phyloP scores from a whole-genome alignment of 2,797 vertebrate genomes.

The Silurus lanzhouensis region DNA sequence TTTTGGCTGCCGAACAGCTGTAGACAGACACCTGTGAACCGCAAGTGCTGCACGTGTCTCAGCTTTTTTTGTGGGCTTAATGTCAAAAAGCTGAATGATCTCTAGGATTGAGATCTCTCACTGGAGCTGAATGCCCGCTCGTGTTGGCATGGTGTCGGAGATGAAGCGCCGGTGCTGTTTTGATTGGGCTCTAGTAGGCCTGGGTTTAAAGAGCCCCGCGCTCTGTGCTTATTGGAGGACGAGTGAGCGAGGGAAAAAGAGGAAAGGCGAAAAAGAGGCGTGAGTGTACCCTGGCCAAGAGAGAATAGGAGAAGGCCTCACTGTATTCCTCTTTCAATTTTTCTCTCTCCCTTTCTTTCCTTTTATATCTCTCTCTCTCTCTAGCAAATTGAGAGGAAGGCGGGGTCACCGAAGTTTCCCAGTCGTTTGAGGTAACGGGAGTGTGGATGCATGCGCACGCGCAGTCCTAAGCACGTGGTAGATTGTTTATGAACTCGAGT shows the following conservation, averaged over 20 bases:
- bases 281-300: conserved; percentile 45
- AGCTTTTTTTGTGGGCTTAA: conserved; percentile 31
- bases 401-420: conserved; percentile 69
- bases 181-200: conserved; percentile 34
- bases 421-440: conserved; percentile 80
- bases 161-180: conserved; percentile 20
- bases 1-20: conserved; percentile 39
- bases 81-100: conserved; percentile 3
- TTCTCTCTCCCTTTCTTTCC: conserved; percentile 25
- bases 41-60: conserved; percentile 37
- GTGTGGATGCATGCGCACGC: conserved; percentile 60
- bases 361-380: conserved; percentile 36
- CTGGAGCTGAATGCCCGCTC: not conserved
- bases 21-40: conserved; percentile 46
- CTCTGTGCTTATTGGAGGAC: conserved; percentile 75
- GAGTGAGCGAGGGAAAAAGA: conserved; percentile 56
- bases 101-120: not conserved
- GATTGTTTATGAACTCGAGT: conserved; percentile 64
- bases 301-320: conserved; percentile 38
- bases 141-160: conserved; percentile 1
- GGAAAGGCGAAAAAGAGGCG: conserved; percentile 41
- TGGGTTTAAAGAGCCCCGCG: conserved; percentile 79
- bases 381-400: conserved; percentile 50
- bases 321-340: conserved; percentile 31
- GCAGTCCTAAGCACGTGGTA: conserved; percentile 48